Percentiles rank a stretch among this genome's conserved stretches.
These are phyloP conservation scores for Neodiprion virginianus DNA, from an alignment of 1,140 invertebrate genomes.

Conservation along the genomic window DNA sequence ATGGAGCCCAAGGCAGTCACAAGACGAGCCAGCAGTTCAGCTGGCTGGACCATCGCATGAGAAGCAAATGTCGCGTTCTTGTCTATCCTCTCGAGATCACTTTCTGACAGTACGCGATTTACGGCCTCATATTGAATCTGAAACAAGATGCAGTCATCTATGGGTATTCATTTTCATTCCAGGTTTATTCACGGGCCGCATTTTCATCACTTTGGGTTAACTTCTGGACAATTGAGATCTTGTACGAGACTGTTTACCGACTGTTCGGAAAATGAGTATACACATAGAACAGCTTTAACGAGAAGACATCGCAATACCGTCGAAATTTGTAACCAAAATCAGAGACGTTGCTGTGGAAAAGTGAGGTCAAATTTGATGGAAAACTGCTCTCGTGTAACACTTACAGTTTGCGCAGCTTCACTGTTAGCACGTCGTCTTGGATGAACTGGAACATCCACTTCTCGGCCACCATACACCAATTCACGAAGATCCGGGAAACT, in stretches of 20 bases:
- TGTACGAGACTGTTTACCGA: too few species aligned
- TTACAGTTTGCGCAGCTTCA: conserved; percentile 55
- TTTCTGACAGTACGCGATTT: conserved; percentile 74
- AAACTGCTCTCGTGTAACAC: conserved; percentile 9
- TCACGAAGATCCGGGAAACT: conserved; percentile 56
- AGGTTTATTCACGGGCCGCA: too few species aligned
- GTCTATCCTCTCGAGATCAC: conserved; percentile 77
- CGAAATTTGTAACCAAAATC: conserved; percentile 26
- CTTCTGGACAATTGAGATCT: too few species aligned
- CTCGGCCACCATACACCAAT: conserved; percentile 45
- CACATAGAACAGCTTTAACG: too few species aligned
- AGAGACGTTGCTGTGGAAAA: background rate
- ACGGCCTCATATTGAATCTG: conserved; percentile 53
- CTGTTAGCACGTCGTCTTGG: conserved; percentile 57
- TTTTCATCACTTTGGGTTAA: too few species aligned
- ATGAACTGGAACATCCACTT: conserved; percentile 38
- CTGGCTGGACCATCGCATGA: conserved; percentile 70
- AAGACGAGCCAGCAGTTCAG: conserved; percentile 74
- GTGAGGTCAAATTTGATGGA: conserved; percentile 2
- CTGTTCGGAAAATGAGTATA: too few species aligned
- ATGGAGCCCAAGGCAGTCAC: conserved; percentile 76
- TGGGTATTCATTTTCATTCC: too few species aligned
- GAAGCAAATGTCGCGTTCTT: conserved; percentile 75
- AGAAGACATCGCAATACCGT: too few species aligned
- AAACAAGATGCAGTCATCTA: conserved; percentile 45